A percentile compares a stretch with the other conserved stretches of the same genome.
These are phyloP conservation scores for Onychorhynchus coronatus DNA, from an alignment of 2,113 vertebrate species.

Conservation along the genomic window DNA sequence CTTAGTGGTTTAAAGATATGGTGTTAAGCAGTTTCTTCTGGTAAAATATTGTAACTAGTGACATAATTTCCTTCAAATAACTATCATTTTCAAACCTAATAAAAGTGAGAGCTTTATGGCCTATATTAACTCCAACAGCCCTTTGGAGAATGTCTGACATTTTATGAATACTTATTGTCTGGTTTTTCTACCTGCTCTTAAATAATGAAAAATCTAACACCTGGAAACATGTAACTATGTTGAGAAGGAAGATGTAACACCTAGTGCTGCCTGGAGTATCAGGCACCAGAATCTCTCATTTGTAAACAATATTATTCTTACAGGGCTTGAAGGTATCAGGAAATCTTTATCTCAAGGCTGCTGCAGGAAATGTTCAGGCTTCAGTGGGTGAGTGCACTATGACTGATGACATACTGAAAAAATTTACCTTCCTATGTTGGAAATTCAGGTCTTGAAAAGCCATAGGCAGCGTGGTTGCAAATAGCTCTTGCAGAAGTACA, in stretches of 20 bases:
- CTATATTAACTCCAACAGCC: not conserved
- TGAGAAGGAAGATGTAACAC: not conserved
- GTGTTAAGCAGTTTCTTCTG: conserved; percentile 37
- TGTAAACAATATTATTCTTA: conserved; percentile 1
- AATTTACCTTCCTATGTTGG: not conserved
- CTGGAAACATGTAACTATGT: not conserved
- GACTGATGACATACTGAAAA: not conserved
- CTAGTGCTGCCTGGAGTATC: not conserved
- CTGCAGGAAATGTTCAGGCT: not conserved
- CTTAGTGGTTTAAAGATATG: not conserved
- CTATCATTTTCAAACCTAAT: conserved; percentile 27
- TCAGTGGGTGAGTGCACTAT: not conserved
- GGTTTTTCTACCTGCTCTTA: conserved; percentile 18
- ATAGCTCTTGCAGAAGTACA: conserved; percentile 26
- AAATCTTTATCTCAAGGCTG: not conserved
- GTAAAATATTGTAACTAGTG: conserved; percentile 56
- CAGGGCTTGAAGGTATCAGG: not conserved
- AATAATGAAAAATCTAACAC: conserved; percentile 9
- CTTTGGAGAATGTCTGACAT: conserved; percentile 31
- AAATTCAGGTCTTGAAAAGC: conserved; percentile 3
- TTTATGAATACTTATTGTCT: conserved; percentile 34
- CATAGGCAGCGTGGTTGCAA: not conserved
- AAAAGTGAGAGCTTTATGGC: conserved; percentile 24
- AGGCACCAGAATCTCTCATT: conserved; percentile 1
- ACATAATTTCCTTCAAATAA: conserved; percentile 59